These are phyloP conservation scores for Drosophila pallidifrons DNA, from an alignment of 1,140 invertebrate species.

Conservation along the genomic window DNA sequence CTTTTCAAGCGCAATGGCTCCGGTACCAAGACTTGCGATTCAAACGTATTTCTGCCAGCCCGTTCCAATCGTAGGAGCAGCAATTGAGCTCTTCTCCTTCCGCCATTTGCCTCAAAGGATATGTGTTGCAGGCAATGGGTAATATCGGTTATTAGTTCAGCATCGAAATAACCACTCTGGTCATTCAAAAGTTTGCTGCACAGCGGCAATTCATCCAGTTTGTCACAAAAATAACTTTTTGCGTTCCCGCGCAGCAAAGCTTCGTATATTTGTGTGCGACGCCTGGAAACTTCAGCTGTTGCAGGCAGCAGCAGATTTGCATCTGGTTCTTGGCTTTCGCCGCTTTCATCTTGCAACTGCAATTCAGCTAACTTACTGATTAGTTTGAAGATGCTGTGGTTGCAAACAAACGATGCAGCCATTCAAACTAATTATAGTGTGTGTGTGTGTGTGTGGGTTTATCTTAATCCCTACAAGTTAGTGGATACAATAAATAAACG, in stretches of 20 bases:
- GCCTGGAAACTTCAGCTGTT: conserved; percentile 24
- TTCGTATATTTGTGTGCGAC: conserved; percentile 56
- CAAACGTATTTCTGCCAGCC: not conserved
- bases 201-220: not conserved
- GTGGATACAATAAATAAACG: not conserved
- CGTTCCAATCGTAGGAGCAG: not conserved
- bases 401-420: conserved; percentile 32
- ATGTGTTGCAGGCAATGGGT: conserved; percentile 3
- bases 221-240: not conserved
- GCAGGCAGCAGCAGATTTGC: not conserved
- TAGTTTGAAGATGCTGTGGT: conserved; percentile 29
- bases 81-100: not conserved
- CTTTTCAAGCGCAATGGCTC: not conserved
- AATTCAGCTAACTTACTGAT: conserved; percentile 51
- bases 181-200: conserved; percentile 15
- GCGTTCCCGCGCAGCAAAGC: conserved; percentile 13
- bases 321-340: conserved; percentile 31
- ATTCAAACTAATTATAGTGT: conserved; percentile 24
- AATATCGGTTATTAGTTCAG: conserved; percentile 4
- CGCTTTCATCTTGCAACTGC: conserved; percentile 26
- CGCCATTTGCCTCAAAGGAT: not conserved
- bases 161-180: conserved; percentile 3
- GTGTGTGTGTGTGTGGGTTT: no score
- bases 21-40: not conserved
- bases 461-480: conserved; percentile 9